Conservation (phyloP, 2,113 vertebrate species). For the Pteruthius melanotis region DNA sequence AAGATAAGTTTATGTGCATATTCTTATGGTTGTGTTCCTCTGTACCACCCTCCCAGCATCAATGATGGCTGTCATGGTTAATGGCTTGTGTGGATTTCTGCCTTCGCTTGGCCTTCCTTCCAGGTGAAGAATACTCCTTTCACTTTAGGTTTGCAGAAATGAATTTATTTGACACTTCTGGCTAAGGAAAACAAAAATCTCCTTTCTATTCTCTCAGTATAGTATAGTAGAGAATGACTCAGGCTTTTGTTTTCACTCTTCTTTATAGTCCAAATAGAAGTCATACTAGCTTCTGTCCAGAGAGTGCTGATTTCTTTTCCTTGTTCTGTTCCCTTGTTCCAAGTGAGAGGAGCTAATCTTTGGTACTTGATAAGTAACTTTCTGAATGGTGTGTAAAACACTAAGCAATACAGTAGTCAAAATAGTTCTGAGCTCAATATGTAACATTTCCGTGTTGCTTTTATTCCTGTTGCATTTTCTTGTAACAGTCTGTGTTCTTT, state of each 20-base stretch:
- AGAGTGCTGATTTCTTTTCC: background rate
- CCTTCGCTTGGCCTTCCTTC: background rate
- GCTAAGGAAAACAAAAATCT: background rate
- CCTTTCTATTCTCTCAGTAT: background rate
- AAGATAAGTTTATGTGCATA: background rate
- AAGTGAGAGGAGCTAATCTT: background rate
- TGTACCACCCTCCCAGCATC: background rate
- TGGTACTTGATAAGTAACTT: background rate
- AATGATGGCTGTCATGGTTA: background rate
- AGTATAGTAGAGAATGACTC: background rate
- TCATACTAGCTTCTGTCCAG: background rate
- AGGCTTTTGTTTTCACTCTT: background rate
- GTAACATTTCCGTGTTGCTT: background rate
- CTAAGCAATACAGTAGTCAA: background rate
- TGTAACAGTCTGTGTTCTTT: background rate
- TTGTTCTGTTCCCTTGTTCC: background rate
- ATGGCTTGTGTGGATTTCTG: background rate
- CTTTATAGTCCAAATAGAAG: background rate
- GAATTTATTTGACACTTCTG: background rate
- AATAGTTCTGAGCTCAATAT: background rate
- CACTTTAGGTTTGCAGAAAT: background rate
- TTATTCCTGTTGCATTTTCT: background rate
- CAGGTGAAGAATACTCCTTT: background rate
- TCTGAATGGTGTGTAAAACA: background rate
- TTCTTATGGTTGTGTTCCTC: background rate